Conservation (phyloP, 2,113 vertebrate genomes). For the Neomonachus schauinslandi region DNA sequence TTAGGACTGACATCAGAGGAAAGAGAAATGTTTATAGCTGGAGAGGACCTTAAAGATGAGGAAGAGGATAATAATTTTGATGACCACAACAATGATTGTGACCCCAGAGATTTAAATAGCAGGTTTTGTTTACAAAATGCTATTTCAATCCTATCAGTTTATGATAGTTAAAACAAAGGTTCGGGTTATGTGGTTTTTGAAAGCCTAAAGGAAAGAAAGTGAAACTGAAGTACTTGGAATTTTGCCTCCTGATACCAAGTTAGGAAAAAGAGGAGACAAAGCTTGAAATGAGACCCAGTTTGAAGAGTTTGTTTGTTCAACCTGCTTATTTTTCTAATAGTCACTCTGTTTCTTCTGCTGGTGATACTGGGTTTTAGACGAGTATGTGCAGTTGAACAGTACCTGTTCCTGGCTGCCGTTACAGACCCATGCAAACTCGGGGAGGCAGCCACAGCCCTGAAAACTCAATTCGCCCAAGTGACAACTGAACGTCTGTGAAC, state of each 20-base stretch:
- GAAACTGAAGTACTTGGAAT: conserved; percentile 50
- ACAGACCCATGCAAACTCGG: not conserved
- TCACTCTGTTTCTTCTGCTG: not conserved
- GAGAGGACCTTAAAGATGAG: not conserved
- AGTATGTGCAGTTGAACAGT: not conserved
- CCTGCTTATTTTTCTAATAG: not conserved
- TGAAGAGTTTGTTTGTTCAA: not conserved
- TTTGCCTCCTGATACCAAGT: not conserved
- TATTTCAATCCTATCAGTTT: not conserved
- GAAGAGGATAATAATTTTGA: conserved; percentile 1
- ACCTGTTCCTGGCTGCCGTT: not conserved
- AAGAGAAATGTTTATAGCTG: conserved; percentile 38
- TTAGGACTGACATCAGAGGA: conserved; percentile 58
- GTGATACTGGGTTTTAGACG: not conserved
- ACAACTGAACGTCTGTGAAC: not conserved
- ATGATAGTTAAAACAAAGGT: not conserved
- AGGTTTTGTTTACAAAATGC: conserved; percentile 38
- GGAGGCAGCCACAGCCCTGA: not conserved
- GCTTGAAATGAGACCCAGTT: not conserved
- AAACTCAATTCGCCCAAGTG: not conserved
- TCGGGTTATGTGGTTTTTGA: not conserved
- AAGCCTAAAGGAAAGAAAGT: conserved; percentile 50
- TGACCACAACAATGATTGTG: not conserved
- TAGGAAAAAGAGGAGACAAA: not conserved
- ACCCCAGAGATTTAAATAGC: not conserved